Conservation (phyloP, 2,888 invertebrate species). For the Ametastegia equiseti region DNA sequence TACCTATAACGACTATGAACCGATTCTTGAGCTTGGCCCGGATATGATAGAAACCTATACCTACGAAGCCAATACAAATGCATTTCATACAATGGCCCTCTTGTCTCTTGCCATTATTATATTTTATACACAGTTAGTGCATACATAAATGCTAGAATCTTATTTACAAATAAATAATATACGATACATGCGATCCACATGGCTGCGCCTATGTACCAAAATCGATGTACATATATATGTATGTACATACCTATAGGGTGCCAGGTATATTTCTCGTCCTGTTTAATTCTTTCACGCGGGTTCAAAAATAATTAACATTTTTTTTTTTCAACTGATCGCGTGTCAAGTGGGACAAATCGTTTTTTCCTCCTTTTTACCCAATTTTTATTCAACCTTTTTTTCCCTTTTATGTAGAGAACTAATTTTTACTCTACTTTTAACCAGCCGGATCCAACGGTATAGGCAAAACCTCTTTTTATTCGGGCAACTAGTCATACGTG, state of each 20-base stretch:
- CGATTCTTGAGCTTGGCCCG: constrained; percentile 5
- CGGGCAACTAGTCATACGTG: background rate
- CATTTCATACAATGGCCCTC: background rate
- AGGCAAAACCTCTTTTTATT: background rate
- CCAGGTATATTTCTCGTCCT: background rate
- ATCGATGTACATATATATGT: background rate
- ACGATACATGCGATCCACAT: too few relatives aligned
- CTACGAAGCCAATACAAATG: background rate
- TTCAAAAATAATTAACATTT: background rate
- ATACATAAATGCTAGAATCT: background rate
- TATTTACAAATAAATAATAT: background rate
- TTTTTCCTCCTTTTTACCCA: background rate
- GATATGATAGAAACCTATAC: constrained; percentile 2
- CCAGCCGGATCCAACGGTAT: background rate
- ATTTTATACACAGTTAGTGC: background rate
- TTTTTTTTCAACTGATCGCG: background rate
- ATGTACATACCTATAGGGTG: constrained; percentile 7
- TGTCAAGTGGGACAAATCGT: background rate
- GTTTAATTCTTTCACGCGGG: background rate
- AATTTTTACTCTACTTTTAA: background rate
- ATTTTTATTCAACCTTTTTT: background rate
- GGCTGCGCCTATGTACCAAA: background rate
- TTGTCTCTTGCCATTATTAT: background rate
- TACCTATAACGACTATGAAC: background rate
- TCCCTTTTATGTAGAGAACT: background rate